Conservation (phyloP, 2,797 vertebrate species). For the Strix occidentalis region DNA sequence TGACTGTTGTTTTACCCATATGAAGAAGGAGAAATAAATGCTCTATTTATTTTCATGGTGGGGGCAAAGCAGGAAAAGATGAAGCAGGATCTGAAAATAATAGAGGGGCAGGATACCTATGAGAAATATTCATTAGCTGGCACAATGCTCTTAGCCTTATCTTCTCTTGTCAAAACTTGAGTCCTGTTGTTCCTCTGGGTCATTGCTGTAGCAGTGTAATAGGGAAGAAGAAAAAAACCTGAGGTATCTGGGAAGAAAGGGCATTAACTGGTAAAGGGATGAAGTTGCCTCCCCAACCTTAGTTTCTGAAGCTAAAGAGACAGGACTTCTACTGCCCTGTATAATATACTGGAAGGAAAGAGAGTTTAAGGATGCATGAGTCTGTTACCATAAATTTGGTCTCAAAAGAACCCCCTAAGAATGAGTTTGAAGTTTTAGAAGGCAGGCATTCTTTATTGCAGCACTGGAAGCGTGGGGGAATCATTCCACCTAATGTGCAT, state of each 20-base stretch:
- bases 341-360: fast-evolving
- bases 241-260: neutral
- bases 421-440: no score
- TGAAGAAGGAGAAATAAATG: neutral
- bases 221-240: neutral
- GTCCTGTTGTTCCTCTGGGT: neutral
- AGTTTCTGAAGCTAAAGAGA: neutral
- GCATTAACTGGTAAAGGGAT: neutral
- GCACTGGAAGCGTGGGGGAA: no score
- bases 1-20: neutral
- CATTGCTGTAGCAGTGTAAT: neutral
- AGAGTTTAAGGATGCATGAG: neutral
- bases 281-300: neutral
- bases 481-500: no score
- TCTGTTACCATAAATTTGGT: no score
- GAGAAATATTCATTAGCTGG: neutral
- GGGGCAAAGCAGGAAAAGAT: neutral
- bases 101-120: neutral
- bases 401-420: no score
- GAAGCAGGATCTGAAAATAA: neutral
- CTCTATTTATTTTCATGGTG: neutral
- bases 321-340: neutral
- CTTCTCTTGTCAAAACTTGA: neutral
- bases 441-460: no score
- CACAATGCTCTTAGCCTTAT: neutral